These are phyloP conservation scores for Bedellia somnulentella DNA, from an alignment of 2,888 invertebrate species.

Conservation along the genomic window DNA sequence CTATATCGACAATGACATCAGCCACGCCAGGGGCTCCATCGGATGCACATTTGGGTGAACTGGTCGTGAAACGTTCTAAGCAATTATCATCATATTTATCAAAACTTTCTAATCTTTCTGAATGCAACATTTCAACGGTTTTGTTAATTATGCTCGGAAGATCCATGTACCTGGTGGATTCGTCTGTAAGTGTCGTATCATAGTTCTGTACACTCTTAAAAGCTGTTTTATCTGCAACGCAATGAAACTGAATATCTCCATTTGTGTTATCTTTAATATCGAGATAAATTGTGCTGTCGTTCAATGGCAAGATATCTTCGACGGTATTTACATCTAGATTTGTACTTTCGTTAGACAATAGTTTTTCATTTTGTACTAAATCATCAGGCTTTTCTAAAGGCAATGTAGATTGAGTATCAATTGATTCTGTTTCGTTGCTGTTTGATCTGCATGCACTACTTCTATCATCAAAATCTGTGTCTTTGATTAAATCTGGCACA, in stretches of 20 bases:
- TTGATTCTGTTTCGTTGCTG: not conserved
- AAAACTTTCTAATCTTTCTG: slow-evolving; percentile 23
- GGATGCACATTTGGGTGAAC: slow-evolving; percentile 26
- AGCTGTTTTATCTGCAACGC: too few species aligned
- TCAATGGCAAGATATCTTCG: slow-evolving; percentile 4
- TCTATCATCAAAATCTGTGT: not conserved
- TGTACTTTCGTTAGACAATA: not conserved
- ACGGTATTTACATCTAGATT: not conserved
- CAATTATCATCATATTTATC: not conserved
- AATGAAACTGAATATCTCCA: slow-evolving; percentile 20
- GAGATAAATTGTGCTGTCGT: slow-evolving; percentile 32
- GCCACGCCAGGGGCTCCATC: not conserved
- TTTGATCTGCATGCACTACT: too few species aligned
- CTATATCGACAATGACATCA: slow-evolving; percentile 16
- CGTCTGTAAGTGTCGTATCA: slow-evolving; percentile 14
- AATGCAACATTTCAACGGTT: slow-evolving; percentile 28
- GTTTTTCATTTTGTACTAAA: slow-evolving; percentile 3
- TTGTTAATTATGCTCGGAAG: slow-evolving; percentile 33
- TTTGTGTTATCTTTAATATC: slow-evolving; percentile 36
- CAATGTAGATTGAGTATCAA: slow-evolving; percentile 4
- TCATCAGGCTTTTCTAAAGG: slow-evolving; percentile 3
- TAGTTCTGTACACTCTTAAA: not conserved
- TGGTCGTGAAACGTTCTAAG: slow-evolving; percentile 17
- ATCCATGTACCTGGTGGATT: slow-evolving; percentile 46
- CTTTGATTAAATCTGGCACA: slow-evolving; percentile 1